phyloP scores from a whole-genome alignment of 1,140 invertebrate species.

The Eulimnadia texana region DNA sequence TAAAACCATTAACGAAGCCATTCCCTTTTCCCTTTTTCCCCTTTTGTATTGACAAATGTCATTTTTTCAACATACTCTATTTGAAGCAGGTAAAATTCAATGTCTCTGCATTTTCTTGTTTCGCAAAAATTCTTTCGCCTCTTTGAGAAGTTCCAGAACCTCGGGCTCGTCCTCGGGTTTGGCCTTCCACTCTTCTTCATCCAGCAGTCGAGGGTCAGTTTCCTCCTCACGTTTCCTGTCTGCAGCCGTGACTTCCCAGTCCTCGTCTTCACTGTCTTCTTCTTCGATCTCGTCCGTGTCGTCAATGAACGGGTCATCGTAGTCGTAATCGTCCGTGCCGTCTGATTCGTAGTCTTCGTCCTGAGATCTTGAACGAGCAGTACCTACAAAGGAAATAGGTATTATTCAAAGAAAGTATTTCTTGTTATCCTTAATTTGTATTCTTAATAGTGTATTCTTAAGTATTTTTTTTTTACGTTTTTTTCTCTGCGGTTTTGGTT shows the following conservation, averaged over 20 bases:
- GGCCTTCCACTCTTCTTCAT: conserved; percentile 11
- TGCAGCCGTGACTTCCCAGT: not conserved
- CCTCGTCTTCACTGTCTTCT: conserved; percentile 9
- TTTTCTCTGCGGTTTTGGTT: not conserved
- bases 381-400: not conserved
- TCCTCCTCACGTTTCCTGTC: not conserved
- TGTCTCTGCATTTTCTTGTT: conserved; percentile 15
- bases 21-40: too few species aligned
- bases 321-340: conserved; percentile 4
- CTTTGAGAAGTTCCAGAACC: conserved; percentile 12
- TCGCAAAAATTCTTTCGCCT: conserved; percentile 9
- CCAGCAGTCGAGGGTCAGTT: not conserved
- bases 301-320: conserved; percentile 10
- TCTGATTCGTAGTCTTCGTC: conserved; percentile 2
- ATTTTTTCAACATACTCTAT: too few species aligned
- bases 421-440: too few species aligned
- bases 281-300: conserved; percentile 8
- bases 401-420: not conserved
- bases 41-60: too few species aligned
- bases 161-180: conserved; percentile 6
- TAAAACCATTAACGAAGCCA: too few species aligned
- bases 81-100: not conserved
- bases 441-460: too few species aligned
- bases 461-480: not conserved
- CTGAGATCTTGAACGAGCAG: not conserved